These are phyloP conservation scores for Asarcornis scutulata DNA, from an alignment of 2,113 vertebrate genomes.

Conservation along the genomic window DNA sequence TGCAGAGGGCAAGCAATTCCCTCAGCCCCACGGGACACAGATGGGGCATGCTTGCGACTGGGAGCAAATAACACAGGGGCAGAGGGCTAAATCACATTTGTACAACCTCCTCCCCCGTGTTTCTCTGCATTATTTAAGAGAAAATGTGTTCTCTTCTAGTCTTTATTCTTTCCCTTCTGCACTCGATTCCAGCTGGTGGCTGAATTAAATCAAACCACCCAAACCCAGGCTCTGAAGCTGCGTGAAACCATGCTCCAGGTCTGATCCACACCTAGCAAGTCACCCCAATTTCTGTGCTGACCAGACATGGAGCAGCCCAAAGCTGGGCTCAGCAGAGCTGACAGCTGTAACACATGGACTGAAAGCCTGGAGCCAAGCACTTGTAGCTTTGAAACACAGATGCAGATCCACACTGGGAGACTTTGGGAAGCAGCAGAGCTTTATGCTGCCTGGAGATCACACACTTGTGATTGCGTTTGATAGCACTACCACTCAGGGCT, in stretches of 20 bases:
- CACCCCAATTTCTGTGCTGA: background rate
- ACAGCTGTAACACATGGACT: fast-evolving
- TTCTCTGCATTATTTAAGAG: constrained; percentile 19
- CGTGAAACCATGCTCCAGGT: fast-evolving
- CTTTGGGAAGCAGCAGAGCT: background rate
- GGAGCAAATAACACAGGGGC: background rate
- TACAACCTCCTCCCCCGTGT: background rate
- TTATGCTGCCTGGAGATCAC: background rate
- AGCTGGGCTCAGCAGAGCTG: background rate
- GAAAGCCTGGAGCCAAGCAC: background rate
- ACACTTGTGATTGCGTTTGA: background rate
- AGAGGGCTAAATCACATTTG: background rate
- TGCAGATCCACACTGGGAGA: background rate
- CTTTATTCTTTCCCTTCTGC: background rate
- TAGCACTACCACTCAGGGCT: background rate
- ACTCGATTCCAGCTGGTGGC: background rate
- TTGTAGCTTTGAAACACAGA: background rate
- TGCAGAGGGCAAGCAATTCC: background rate
- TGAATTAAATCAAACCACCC: background rate
- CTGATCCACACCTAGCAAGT: background rate
- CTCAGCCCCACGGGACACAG: fast-evolving
- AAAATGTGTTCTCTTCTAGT: background rate
- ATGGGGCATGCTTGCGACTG: fast-evolving
- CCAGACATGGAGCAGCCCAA: fast-evolving
- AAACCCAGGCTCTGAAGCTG: background rate